phyloP scores from a whole-genome alignment of 2,113 vertebrate genomes.

The Neolamprologus variostigma region DNA sequence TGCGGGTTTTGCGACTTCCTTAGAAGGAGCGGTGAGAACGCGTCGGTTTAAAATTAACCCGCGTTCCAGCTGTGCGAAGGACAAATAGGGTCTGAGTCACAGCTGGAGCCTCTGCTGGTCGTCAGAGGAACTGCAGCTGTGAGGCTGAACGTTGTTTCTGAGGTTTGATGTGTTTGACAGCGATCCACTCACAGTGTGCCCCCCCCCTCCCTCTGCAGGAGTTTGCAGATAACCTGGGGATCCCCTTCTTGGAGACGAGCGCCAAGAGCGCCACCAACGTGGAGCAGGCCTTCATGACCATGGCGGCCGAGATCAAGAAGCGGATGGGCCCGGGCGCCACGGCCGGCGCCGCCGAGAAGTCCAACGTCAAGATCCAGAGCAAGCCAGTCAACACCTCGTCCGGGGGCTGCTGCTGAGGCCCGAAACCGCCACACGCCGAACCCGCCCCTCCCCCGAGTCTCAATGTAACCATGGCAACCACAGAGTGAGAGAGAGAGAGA shows the following conservation, averaged over 20 bases:
- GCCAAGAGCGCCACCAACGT: constrained; percentile 98
- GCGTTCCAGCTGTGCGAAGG: neutral
- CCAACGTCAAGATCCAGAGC: constrained; percentile 98
- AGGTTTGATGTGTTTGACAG: neutral
- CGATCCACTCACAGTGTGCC: neutral
- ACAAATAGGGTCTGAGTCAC: neutral
- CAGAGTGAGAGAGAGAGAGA: constrained; percentile 29
- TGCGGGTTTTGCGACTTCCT: neutral
- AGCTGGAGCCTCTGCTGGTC: neutral
- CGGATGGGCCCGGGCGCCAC: constrained; percentile 94
- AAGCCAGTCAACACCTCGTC: constrained; percentile 94
- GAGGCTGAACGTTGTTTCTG: neutral
- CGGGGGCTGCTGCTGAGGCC: constrained; percentile 85
- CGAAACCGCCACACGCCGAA: neutral
- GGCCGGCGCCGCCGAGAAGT: constrained; percentile 85
- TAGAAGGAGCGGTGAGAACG: neutral
- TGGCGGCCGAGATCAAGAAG: constrained; percentile 98
- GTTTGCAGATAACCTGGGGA: constrained; percentile 92
- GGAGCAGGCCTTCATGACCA: constrained; percentile 99
- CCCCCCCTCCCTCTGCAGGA: constrained; percentile 66
- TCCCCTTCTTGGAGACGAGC: constrained; percentile 97
- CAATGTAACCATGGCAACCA: constrained; percentile 28
- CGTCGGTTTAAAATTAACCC: neutral
- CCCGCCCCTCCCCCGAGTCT: neutral
- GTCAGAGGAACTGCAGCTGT: neutral